Conservation (phyloP, 2,797 vertebrate genomes). For the Anisognathus igniventris region DNA sequence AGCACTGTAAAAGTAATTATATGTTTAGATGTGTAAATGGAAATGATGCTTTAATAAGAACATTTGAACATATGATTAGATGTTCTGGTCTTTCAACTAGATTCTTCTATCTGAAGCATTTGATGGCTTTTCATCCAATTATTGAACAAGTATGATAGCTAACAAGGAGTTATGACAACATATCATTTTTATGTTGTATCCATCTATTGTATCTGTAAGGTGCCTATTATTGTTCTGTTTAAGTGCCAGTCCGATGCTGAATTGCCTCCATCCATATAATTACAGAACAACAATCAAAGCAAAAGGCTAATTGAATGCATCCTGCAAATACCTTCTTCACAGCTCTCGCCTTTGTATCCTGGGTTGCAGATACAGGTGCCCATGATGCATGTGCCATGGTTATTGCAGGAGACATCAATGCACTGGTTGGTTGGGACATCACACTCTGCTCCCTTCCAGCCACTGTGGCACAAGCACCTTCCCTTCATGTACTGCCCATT, state of each 20-base stretch:
- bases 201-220: conserved; percentile 3
- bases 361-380: conserved; percentile 98
- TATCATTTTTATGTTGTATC: conserved; percentile 25
- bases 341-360: conserved; percentile 84
- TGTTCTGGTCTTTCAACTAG: conserved; percentile 4
- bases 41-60: conserved; percentile 36
- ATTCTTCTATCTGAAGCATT: neutral
- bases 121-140: conserved; percentile 18
- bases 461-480: conserved; percentile 95
- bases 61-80: conserved; percentile 42
- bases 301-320: neutral
- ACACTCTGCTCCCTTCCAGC: conserved; percentile 97
- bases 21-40: conserved; percentile 32
- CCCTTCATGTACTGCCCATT: conserved; percentile 98
- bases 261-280: neutral
- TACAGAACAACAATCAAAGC: neutral
- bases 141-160: conserved; percentile 29
- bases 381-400: conserved; percentile 93
- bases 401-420: conserved; percentile 92
- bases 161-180: conserved; percentile 15
- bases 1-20: conserved; percentile 40
- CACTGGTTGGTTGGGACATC: conserved; percentile 96
- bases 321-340: conserved; percentile 77
- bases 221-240: conserved; percentile 7
- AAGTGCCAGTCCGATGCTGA: neutral